phyloP scores from a whole-genome alignment of 2,888 invertebrate genomes.

The Colostygia pectinataria region DNA sequence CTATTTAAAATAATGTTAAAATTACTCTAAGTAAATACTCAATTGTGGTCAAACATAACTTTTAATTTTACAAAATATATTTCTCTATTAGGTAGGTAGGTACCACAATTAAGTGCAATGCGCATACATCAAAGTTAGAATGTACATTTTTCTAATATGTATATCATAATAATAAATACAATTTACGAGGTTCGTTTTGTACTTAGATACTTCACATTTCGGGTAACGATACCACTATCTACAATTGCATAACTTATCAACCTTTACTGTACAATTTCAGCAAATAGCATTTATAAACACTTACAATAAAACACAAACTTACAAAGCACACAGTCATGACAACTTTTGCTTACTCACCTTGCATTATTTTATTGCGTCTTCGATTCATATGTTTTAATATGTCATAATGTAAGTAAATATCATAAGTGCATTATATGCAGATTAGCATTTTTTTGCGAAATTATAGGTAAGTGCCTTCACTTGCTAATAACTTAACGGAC shows the following conservation, averaged over 20 bases:
- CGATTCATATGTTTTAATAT: background rate
- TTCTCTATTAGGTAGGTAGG: too few species aligned
- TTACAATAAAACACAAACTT: slow-evolving; percentile 13
- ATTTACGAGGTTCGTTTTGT: slow-evolving; percentile 44
- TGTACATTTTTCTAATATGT: slow-evolving; percentile 35
- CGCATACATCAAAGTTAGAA: slow-evolving; percentile 27
- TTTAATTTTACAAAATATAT: slow-evolving; percentile 29
- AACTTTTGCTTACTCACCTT: slow-evolving; percentile 3
- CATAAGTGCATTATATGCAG: slow-evolving; percentile 13
- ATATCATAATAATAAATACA: slow-evolving; percentile 20
- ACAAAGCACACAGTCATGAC: slow-evolving; percentile 4
- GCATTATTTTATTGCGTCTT: slow-evolving; percentile 2
- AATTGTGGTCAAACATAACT: slow-evolving; percentile 18
- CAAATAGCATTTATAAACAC: slow-evolving; percentile 22
- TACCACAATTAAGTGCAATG: slow-evolving; percentile 33
- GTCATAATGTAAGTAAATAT: background rate
- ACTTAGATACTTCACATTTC: slow-evolving; percentile 42
- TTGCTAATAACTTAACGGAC: background rate
- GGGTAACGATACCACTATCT: slow-evolving; percentile 36
- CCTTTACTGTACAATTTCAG: slow-evolving; percentile 27
- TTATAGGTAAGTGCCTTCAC: too few species aligned
- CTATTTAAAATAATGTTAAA: slow-evolving; percentile 11
- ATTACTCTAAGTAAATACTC: slow-evolving; percentile 4
- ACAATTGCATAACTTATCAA: slow-evolving; percentile 30
- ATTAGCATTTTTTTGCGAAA: background rate